Evolutionary conservation across 2,888 invertebrate species (phyloP), one percentile per base, ranked within the genome.

Genomic region (Molorchus minor): DNA sequence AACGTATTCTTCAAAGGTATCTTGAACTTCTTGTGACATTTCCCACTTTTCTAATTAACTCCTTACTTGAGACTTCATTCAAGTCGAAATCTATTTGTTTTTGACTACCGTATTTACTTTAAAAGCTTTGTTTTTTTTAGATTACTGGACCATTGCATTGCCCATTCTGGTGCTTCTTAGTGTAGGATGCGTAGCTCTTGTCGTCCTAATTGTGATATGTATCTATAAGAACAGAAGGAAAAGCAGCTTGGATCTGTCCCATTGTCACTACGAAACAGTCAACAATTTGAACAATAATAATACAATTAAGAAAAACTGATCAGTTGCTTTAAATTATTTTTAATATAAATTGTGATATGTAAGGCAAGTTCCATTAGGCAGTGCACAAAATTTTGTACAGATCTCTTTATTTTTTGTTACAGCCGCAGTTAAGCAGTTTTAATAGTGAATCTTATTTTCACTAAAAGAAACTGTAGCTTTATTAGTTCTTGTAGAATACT

Each of bases 201-300:
- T 60, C 29, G 52, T 63, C 19, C 19, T 58, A 15, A 60, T 55
- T 4, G 51, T 58, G n/a, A 35, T 61, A 21, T 69, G 63, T 40
- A 29, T 65, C 7, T 69, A 62, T 51, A 67, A 61, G 43, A 66
- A 58, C 49, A 61, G 62, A 38, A 56, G 63, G 40, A 68, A 68
- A 52, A 65, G 65, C 53, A 71, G 68, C 56, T 33, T 69, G 30
- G 67, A 69, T 30, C 30, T 69, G 33, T 64, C 67, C 0, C 45
- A 66, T 12, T 67, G 68, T 36, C 67, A 61, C 38, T 71, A 71
- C 47, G 64, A 68, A 40, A 61, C 56, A 2, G 71, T 71, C 13
- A 64, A 61, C 46, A 65, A 54, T 21, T 36, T 41, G 12, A 67
- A 71, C 36, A 70, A 71, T 44, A 67, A 70, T 56, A 70, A 69